These are phyloP conservation scores for Suricata suricatta DNA, from an alignment of 2,113 vertebrate species.

Conservation along the genomic window DNA sequence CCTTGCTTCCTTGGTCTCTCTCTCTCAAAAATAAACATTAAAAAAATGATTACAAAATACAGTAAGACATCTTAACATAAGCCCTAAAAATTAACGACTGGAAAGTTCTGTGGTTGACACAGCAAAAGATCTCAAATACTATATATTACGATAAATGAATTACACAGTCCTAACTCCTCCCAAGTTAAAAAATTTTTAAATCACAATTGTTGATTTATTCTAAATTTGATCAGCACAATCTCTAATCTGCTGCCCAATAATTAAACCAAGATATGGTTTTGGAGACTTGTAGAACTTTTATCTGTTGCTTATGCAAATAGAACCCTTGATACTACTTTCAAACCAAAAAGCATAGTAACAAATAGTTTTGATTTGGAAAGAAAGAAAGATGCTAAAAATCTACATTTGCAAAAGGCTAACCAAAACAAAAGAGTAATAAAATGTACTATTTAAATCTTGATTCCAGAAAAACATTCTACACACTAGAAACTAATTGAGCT, in stretches of 20 bases:
- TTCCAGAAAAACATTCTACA: not conserved
- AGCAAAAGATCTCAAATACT: not conserved
- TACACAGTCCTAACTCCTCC: not conserved
- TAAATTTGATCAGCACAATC: not conserved
- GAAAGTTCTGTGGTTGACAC: slow-evolving; percentile 37
- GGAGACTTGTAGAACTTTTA: not conserved
- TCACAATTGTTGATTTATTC: not conserved
- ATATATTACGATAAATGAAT: not conserved
- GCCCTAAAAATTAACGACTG: slow-evolving; percentile 24
- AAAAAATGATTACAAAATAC: not conserved
- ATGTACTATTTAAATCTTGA: not conserved
- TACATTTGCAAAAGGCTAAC: not conserved
- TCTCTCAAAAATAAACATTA: too few relatives aligned
- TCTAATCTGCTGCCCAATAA: not conserved
- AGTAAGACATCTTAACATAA: not conserved
- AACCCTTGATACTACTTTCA: not conserved
- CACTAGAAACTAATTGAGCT: not conserved
- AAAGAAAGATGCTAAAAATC: slow-evolving; percentile 19
- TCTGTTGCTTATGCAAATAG: not conserved
- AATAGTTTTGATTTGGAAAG: slow-evolving; percentile 10
- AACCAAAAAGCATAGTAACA: not conserved
- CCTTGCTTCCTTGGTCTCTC: too few relatives aligned
- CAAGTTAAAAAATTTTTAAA: not conserved
- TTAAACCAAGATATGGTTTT: not conserved
- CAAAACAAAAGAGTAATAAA: not conserved